Conservation (phyloP, 1,140 invertebrate genomes). For the Melitaea cinxia region DNA sequence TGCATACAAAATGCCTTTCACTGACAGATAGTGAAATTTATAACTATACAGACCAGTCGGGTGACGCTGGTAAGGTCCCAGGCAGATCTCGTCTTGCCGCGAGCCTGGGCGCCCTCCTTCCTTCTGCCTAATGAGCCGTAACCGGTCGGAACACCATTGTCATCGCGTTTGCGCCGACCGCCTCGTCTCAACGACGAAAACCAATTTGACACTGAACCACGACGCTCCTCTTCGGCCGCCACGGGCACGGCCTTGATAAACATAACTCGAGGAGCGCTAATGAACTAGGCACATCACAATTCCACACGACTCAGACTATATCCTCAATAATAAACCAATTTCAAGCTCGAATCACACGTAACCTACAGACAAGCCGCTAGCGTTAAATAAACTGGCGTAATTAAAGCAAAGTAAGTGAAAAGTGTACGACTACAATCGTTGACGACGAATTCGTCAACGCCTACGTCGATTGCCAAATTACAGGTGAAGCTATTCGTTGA, state of each 20-base stretch:
- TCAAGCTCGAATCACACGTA: conserved; percentile 56
- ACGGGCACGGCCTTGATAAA: conserved; percentile 78
- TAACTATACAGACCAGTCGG: conserved; percentile 77
- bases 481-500: conserved; percentile 61
- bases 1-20: conserved; percentile 48
- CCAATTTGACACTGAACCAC: conserved; percentile 86
- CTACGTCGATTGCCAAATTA: conserved; percentile 57
- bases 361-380: conserved; percentile 60
- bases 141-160: conserved; percentile 59
- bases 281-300: conserved; percentile 70
- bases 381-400: conserved; percentile 52
- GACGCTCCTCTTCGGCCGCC: conserved; percentile 77
- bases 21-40: conserved; percentile 40
- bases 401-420: conserved; percentile 69
- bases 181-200: conserved; percentile 87
- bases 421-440: conserved; percentile 59
- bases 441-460: conserved; percentile 44
- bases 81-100: conserved; percentile 83
- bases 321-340: conserved; percentile 47
- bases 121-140: conserved; percentile 78
- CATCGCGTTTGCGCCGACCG: conserved; percentile 72
- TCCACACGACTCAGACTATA: conserved; percentile 41
- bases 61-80: conserved; percentile 84
- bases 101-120: conserved; percentile 66
- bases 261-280: conserved; percentile 71